Evolutionary conservation across 2,888 invertebrate species (phyloP).

Genomic region (Pristionchus maxplancki): DNA sequence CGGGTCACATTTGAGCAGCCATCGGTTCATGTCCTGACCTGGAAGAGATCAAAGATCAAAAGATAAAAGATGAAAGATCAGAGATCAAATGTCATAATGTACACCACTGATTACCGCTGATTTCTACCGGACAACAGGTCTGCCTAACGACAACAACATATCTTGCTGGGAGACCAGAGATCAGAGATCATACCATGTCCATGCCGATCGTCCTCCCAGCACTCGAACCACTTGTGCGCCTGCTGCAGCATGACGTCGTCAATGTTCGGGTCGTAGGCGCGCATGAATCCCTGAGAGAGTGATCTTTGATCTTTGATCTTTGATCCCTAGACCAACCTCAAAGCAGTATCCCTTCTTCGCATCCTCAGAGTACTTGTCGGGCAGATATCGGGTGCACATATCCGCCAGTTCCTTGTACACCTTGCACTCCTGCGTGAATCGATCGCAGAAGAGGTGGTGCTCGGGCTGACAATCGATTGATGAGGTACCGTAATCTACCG

Average conservation of each 20-base stretch:
- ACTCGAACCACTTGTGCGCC: not conserved
- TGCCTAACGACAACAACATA: too few species aligned
- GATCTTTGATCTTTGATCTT: too few species aligned
- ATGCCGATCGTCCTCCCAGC: not conserved
- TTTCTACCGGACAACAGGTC: too few species aligned
- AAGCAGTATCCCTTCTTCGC: not conserved
- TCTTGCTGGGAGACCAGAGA: too few species aligned
- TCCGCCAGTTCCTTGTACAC: not conserved
- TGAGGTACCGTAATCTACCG: not conserved
- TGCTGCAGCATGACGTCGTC: too few species aligned
- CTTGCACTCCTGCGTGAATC: too few species aligned
- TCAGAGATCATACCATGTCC: too few species aligned
- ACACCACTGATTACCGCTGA: too few species aligned
- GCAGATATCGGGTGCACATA: not conserved
- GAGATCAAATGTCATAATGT: not conserved
- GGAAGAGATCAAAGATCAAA: constrained; percentile 13
- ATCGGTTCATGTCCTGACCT: not conserved
- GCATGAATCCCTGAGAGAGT: too few species aligned
- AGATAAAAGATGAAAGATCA: not conserved
- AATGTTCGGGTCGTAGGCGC: too few species aligned
- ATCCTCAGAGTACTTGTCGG: not conserved
- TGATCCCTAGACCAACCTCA: not conserved
- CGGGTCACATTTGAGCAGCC: not conserved
- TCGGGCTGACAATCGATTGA: not conserved
- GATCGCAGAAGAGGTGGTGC: too few species aligned